Evolutionary conservation across 1,140 invertebrate species (phyloP), one percentile per base, ranked within the genome.

Genomic region (Holotrichia oblita): DNA sequence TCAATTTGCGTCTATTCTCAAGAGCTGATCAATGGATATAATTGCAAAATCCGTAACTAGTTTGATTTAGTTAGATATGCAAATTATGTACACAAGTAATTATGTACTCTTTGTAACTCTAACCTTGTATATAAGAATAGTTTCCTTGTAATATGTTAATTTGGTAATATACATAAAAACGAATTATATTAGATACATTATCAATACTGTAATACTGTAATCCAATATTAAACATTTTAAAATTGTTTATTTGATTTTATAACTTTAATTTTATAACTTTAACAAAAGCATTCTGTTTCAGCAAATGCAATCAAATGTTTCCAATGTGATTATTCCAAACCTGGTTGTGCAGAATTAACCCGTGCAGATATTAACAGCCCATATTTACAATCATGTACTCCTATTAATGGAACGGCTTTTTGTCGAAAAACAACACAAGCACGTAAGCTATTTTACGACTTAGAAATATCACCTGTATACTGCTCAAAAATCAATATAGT

Each of bases 321-420:
- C 22, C 61, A 69, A 34, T 69, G 61, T 34, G 61, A 69, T 22
- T 69, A 69, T 27, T 24, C 24, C 22, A 34, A 69, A n/a, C 61
- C 61, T 2, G 61, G 61, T 34, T 69, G 61, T 12, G 61, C 17
- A 7, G 22, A 22, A 1, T 8, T 69, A 69, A 69, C 10, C 22
- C 20, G 10, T 9, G 12, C 22, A 27, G 22, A 69, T 69, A 69
- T 20, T 12, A 27, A 0, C 20, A 69, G 61, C 22, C 61, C 22
- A 10, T 69, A 69, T 12, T 69, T 27, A 27, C 3, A 22, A 34
- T 8, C 22, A 4, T 69, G 61, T 14, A 69, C 20, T 0, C 6
- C 22, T 6, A 20, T 22, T 14, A 69, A 27, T 27, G 61, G 7
- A 69, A 24, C 22, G 14, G 22, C 20, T 27, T 69, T 69, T 27